phyloP scores from a whole-genome alignment of 23 tunicate genomes.

The Trididemnum clinides region DNA sequence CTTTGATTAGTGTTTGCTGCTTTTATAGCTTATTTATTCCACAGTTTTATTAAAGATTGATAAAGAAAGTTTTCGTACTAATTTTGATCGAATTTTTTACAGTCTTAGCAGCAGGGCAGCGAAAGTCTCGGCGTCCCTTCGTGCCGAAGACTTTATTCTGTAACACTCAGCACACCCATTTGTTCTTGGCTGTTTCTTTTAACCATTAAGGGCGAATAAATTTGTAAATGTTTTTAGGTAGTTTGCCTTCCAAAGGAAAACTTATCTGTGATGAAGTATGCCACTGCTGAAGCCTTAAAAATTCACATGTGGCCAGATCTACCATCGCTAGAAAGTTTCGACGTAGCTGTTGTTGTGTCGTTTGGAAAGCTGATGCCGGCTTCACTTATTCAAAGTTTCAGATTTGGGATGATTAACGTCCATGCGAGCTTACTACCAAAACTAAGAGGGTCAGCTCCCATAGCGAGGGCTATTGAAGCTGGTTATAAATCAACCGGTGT shows the following conservation, averaged over 20 bases:
- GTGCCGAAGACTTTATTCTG: too few species aligned
- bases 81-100: too few species aligned
- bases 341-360: slow-evolving; percentile 80
- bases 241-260: slow-evolving; percentile 48
- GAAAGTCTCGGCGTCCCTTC: too few species aligned
- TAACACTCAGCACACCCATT: too few species aligned
- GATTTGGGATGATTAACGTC: slow-evolving; percentile 71
- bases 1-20: too few species aligned
- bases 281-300: slow-evolving; percentile 23
- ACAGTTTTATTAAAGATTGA: too few species aligned
- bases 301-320: slow-evolving; percentile 42
- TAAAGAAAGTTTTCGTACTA: too few species aligned
- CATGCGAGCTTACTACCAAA: slow-evolving; percentile 78
- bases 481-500: slow-evolving; percentile 61
- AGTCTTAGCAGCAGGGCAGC: too few species aligned
- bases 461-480: slow-evolving; percentile 63
- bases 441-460: slow-evolving; percentile 80
- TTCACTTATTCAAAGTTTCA: slow-evolving; percentile 42
- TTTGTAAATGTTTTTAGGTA: slow-evolving; percentile 45
- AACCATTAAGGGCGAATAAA: too few species aligned
- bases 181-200: too few species aligned
- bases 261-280: slow-evolving; percentile 48
- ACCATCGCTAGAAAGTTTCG: slow-evolving; percentile 20
- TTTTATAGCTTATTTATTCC: too few species aligned
- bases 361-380: slow-evolving; percentile 70